phyloP scores from a whole-genome alignment of 2,113 vertebrate genomes.

The Urocynchramus pylzowi region DNA sequence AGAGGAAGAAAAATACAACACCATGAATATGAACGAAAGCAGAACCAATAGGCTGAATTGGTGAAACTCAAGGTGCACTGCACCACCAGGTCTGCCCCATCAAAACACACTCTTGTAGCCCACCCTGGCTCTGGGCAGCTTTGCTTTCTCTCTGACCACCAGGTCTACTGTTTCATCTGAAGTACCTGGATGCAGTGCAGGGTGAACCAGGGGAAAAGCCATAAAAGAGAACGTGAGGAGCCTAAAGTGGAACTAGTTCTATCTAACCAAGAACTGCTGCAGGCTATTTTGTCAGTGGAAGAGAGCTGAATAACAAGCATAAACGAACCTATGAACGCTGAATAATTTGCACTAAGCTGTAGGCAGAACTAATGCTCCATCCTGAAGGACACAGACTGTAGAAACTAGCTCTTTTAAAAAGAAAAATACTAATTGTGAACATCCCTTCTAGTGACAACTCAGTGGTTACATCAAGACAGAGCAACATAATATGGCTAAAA shows the following conservation, averaged over 20 bases:
- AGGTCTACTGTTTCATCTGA: not conserved
- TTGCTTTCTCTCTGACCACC: not conserved
- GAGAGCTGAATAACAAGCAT: slow-evolving; percentile 34
- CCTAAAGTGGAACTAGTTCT: slow-evolving; percentile 23
- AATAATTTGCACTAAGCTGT: slow-evolving; percentile 26
- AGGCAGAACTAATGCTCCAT: slow-evolving; percentile 24
- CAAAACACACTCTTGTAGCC: rapidly evolving
- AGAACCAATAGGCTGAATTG: not conserved
- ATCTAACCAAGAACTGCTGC: slow-evolving; percentile 24
- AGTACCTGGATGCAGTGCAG: not conserved
- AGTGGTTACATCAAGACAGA: not conserved
- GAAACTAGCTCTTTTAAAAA: not conserved
- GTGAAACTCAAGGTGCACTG: not conserved
- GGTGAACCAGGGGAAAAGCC: not conserved
- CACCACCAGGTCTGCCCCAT: not conserved
- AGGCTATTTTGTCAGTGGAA: slow-evolving; percentile 42
- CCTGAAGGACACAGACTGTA: not conserved
- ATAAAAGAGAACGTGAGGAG: not conserved
- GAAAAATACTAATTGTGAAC: slow-evolving; percentile 1
- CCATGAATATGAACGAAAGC: not conserved
- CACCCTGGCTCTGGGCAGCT: not conserved
- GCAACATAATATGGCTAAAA: not conserved
- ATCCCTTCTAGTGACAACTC: not conserved
- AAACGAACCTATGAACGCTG: slow-evolving; percentile 23
- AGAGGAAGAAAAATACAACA: not conserved